Evolutionary conservation across 2,888 invertebrate genomes (phyloP).

Genomic region (Coenonympha glycerion): DNA sequence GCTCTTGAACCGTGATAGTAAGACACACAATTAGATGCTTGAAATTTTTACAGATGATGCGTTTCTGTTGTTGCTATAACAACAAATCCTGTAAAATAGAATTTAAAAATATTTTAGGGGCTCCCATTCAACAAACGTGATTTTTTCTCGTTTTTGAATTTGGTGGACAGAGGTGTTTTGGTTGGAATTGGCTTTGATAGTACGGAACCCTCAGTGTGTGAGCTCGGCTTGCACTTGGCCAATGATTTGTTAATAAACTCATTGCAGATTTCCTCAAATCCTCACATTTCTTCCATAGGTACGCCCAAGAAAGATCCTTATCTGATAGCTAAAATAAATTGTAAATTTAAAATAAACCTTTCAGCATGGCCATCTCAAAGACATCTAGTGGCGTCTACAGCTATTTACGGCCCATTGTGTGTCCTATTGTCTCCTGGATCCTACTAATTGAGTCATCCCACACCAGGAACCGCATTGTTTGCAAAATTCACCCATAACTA

Average conservation of each 20-base stretch:
- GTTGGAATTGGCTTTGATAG: too few species aligned
- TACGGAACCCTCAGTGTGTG: too few species aligned
- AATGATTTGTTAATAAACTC: not conserved
- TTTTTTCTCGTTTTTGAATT: too few species aligned
- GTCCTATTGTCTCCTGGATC: constrained; percentile 50
- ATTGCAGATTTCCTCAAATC: not conserved
- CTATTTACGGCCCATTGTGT: constrained; percentile 64
- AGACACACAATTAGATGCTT: too few species aligned
- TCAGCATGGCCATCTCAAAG: constrained; percentile 14
- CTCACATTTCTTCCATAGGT: not conserved
- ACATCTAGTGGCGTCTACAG: constrained; percentile 34
- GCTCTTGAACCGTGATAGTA: too few species aligned
- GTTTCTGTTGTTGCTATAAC: too few species aligned
- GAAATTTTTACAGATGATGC: too few species aligned
- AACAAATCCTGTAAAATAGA: too few species aligned
- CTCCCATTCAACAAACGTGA: too few species aligned
- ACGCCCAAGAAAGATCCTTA: constrained; percentile 6
- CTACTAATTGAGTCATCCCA: constrained; percentile 71
- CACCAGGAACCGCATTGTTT: constrained; percentile 63
- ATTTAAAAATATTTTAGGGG: too few species aligned
- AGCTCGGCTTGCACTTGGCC: too few species aligned
- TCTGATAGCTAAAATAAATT: constrained; percentile 9
- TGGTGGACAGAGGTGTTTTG: too few species aligned
- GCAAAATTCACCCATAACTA: constrained; percentile 64
- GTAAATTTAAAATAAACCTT: constrained; percentile 29